These are phyloP conservation scores for Chirona hameri DNA, from an alignment of 2,888 invertebrate species.

Conservation along the genomic window DNA sequence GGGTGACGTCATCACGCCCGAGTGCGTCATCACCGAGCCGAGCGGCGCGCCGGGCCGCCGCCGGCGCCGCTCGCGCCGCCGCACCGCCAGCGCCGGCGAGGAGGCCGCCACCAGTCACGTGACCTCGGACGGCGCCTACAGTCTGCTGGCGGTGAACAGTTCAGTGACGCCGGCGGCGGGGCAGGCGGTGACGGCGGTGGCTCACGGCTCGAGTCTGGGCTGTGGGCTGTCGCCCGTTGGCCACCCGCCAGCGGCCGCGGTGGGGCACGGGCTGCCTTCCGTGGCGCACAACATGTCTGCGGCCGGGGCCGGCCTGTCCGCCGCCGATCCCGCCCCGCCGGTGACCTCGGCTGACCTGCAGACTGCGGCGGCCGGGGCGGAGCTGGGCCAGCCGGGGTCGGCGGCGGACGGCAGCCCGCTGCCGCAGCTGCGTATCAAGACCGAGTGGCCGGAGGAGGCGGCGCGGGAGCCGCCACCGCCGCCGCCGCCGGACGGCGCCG, in stretches of 20 bases:
- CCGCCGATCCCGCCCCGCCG: neutral
- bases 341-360: neutral
- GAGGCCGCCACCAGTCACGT: neutral
- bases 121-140: neutral
- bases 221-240: neutral
- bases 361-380: neutral
- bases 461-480: too few species aligned
- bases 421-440: neutral
- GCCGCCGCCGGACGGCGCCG: neutral
- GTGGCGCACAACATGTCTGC: too few species aligned
- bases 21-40: neutral
- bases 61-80: conserved; percentile 1
- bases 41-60: neutral
- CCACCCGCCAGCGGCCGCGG: neutral
- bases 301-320: too few species aligned
- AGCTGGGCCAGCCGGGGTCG: neutral
- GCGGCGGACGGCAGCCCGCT: neutral
- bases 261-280: neutral
- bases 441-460: neutral
- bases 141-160: neutral
- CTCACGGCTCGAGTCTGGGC: neutral
- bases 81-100: neutral
- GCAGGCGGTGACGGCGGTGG: neutral
- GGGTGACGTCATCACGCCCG: neutral
- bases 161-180: neutral